A percentile compares a stretch with the other conserved stretches of the same genome.
These are phyloP conservation scores for Notoglanidium macrostoma DNA, from an alignment of 2,797 vertebrate genomes.

Conservation along the genomic window DNA sequence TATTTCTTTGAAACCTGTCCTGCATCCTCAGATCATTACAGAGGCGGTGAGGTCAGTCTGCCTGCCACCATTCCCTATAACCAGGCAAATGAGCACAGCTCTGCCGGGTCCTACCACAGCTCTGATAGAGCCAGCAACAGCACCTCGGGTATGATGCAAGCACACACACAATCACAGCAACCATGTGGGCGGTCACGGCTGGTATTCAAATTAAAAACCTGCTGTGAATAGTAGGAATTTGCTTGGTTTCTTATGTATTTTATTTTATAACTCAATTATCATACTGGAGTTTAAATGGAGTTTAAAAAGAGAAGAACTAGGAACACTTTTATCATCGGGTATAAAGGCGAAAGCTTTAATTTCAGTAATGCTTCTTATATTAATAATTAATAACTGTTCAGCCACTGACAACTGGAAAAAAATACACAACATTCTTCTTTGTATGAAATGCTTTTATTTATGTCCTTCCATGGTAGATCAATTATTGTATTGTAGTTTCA, in stretches of 20 bases:
- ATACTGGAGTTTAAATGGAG: background rate
- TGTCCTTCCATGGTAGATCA: background rate
- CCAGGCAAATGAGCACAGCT: conserved; percentile 91
- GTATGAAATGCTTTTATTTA: background rate
- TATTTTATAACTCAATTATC: background rate
- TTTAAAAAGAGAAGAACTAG: background rate
- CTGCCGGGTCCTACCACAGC: conserved; percentile 94
- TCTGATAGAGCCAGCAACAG: conserved; percentile 92
- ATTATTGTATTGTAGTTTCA: background rate
- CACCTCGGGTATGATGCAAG: conserved; percentile 83
- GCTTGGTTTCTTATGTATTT: background rate
- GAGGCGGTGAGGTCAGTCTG: conserved; percentile 82
- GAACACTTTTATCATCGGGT: background rate
- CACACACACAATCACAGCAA: conserved; percentile 25
- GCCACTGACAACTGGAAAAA: background rate
- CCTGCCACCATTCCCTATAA: conserved; percentile 95
- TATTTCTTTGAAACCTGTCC: background rate
- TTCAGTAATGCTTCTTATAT: background rate
- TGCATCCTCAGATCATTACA: conserved; percentile 83
- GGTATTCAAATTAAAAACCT: background rate
- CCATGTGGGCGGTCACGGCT: background rate
- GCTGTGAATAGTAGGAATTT: background rate
- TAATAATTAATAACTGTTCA: conserved; percentile 7
- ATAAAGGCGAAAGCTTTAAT: background rate
- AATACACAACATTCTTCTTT: background rate